phyloP scores from a whole-genome alignment of 1,140 invertebrate species.

The Heliothis virescens region DNA sequence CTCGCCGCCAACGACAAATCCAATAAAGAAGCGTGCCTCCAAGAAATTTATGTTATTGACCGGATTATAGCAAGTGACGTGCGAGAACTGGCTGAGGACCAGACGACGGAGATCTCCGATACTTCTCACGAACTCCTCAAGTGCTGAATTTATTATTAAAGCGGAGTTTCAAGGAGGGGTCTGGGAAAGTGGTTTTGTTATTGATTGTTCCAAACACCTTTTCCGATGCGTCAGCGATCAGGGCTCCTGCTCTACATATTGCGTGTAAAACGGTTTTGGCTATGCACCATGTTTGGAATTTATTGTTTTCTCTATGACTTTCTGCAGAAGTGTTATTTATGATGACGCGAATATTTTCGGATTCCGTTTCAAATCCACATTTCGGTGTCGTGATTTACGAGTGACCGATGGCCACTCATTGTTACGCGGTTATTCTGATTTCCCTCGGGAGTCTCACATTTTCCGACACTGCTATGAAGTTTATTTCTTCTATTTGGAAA shows the following conservation, averaged over 20 bases:
- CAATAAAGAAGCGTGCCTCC: constrained; percentile 78
- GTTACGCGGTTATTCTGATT: constrained; percentile 39
- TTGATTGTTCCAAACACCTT: constrained; percentile 83
- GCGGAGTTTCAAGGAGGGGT: constrained; percentile 62
- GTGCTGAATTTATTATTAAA: constrained; percentile 50
- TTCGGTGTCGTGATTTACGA: constrained; percentile 31
- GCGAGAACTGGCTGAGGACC: constrained; percentile 68
- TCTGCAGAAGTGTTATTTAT: constrained; percentile 23
- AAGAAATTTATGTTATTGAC: constrained; percentile 84
- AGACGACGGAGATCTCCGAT: constrained; percentile 58
- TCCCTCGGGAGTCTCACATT: constrained; percentile 30
- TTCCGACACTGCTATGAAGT: constrained; percentile 38
- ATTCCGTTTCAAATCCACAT: constrained; percentile 32
- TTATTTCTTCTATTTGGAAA: constrained; percentile 45
- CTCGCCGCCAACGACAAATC: constrained; percentile 75
- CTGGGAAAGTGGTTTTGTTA: constrained; percentile 70
- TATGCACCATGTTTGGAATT: constrained; percentile 64
- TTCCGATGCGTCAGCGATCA: constrained; percentile 76
- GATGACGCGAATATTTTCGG: constrained; percentile 35
- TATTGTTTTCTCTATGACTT: constrained; percentile 46
- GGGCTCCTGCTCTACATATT: constrained; percentile 73
- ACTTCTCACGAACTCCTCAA: constrained; percentile 51
- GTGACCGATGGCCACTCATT: constrained; percentile 14
- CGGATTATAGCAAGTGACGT: constrained; percentile 80
- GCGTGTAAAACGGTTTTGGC: constrained; percentile 72